A percentile compares a stretch with the other conserved stretches of the same genome.
Conservation (phyloP, 2,888 invertebrate genomes). For the Mythimna ferrago region DNA sequence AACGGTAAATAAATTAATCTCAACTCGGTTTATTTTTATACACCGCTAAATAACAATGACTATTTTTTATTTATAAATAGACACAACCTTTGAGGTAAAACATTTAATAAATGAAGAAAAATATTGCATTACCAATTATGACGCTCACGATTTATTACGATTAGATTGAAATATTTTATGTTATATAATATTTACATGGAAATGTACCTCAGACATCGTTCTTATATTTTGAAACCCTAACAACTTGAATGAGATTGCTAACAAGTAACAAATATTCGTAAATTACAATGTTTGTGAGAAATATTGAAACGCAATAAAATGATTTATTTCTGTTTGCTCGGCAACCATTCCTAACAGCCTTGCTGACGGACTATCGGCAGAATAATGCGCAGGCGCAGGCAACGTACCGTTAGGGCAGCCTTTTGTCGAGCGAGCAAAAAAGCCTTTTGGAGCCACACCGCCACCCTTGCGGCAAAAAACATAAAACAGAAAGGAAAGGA, state of each 20-base stretch:
- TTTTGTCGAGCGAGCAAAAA: slow-evolving; percentile 86
- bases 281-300: slow-evolving; percentile 36
- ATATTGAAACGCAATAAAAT: slow-evolving; percentile 34
- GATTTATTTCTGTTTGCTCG: slow-evolving; percentile 52
- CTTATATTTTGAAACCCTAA: neutral
- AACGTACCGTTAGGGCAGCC: slow-evolving; percentile 86
- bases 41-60: slow-evolving; percentile 43
- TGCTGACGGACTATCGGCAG: slow-evolving; percentile 58
- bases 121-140: slow-evolving; percentile 8
- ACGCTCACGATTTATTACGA: neutral
- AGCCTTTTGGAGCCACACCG: slow-evolving; percentile 79
- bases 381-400: slow-evolving; percentile 71
- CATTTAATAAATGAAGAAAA: slow-evolving; percentile 8
- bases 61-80: slow-evolving; percentile 29
- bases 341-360: slow-evolving; percentile 28
- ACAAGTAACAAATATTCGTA: slow-evolving; percentile 9
- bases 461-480: slow-evolving; percentile 86
- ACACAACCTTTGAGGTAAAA: slow-evolving; percentile 18
- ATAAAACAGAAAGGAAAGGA: slow-evolving; percentile 86
- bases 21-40: slow-evolving; percentile 75
- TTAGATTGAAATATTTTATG: neutral
- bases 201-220: neutral
- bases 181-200: neutral
- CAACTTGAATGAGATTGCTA: slow-evolving; percentile 4
- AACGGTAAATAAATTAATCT: slow-evolving; percentile 80